phyloP scores from a whole-genome alignment of 2,113 vertebrate species.

The Ovis aries region DNA sequence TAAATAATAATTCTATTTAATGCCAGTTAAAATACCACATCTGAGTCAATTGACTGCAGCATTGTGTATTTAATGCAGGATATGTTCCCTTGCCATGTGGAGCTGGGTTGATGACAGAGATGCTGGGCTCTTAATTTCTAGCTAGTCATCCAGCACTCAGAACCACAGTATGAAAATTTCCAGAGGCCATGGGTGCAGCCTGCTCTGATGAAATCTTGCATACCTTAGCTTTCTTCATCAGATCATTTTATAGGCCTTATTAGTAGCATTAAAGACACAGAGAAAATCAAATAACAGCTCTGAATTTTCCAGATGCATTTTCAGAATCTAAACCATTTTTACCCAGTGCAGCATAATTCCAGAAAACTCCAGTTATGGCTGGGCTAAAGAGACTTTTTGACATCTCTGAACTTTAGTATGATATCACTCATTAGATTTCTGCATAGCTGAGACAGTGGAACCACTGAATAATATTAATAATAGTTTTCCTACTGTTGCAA shows the following conservation, averaged over 20 bases:
- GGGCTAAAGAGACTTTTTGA: neutral
- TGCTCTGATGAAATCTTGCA: slow-evolving; percentile 24
- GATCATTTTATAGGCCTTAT: neutral
- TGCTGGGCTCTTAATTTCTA: neutral
- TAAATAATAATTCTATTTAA: slow-evolving; percentile 75
- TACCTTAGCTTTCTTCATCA: slow-evolving; percentile 50
- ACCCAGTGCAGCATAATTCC: neutral
- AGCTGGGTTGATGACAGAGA: neutral
- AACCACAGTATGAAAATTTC: neutral
- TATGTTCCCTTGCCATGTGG: slow-evolving; percentile 38
- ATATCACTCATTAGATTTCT: neutral
- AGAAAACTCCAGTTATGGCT: neutral
- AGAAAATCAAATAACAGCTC: slow-evolving; percentile 3
- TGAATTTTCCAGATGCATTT: slow-evolving; percentile 13
- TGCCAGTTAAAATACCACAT: slow-evolving; percentile 79
- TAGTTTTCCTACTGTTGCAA: neutral
- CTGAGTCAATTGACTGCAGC: slow-evolving; percentile 65
- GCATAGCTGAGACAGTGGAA: neutral
- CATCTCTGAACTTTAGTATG: neutral
- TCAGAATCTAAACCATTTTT: neutral
- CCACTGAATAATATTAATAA: neutral
- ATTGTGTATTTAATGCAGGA: slow-evolving; percentile 46
- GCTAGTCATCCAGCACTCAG: neutral
- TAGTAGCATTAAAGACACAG: slow-evolving; percentile 25
- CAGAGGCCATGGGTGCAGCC: slow-evolving; percentile 7